Evolutionary conservation across 2,888 invertebrate genomes (phyloP).

Genomic region (Calephelis perditalis): DNA sequence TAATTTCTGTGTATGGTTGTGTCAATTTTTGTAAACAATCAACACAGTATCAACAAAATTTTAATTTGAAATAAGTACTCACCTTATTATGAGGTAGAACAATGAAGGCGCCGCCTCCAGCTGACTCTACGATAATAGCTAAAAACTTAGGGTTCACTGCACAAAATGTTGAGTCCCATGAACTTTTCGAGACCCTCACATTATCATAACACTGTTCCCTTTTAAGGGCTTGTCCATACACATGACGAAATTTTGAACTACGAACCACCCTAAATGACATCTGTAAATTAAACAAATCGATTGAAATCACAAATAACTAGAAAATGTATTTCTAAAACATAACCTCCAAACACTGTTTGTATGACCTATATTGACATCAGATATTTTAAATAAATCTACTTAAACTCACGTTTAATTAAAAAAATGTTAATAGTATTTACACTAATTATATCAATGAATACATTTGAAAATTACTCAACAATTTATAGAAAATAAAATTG

Average conservation of each 20-base stretch:
- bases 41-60: constrained; percentile 2
- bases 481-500: constrained; percentile 66
- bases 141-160: constrained; percentile 98
- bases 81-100: constrained; percentile 96
- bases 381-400: constrained; percentile 37
- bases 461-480: constrained; percentile 67
- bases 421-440: constrained; percentile 58
- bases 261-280: constrained; percentile 98
- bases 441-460: constrained; percentile 67
- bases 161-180: constrained; percentile 99
- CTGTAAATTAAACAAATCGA: constrained; percentile 70
- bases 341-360: constrained; percentile 61
- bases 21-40: constrained; percentile 5
- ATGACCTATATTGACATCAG: constrained; percentile 75
- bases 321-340: constrained; percentile 57
- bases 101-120: constrained; percentile 97
- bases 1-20: neutral
- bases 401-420: constrained; percentile 65
- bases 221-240: constrained; percentile 92
- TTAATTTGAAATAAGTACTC: constrained; percentile 33
- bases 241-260: constrained; percentile 98
- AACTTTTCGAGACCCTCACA: constrained; percentile 96
- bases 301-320: constrained; percentile 56
- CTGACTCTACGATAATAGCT: constrained; percentile 97
- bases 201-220: constrained; percentile 99